These are phyloP conservation scores for Australoheros facetus DNA, from an alignment of 2,797 vertebrate genomes.

Conservation along the genomic window DNA sequence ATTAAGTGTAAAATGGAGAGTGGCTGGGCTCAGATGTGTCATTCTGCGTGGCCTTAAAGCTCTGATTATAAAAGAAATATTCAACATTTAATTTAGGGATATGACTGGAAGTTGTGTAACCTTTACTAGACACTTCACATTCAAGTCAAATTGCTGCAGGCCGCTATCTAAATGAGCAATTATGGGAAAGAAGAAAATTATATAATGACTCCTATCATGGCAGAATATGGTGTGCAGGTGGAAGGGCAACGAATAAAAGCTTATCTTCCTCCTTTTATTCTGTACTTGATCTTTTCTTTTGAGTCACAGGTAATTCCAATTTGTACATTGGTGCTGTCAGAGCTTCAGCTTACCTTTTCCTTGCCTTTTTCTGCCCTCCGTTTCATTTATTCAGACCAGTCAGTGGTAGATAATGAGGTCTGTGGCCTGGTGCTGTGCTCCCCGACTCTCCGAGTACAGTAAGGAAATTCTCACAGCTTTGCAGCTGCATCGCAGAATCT, in stretches of 20 bases:
- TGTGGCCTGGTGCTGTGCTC: background rate
- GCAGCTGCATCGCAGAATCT: background rate
- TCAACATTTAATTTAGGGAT: background rate
- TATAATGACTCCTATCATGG: slow-evolving; percentile 4
- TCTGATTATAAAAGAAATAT: slow-evolving; percentile 2
- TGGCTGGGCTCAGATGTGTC: slow-evolving; percentile 26
- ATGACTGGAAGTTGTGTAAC: background rate
- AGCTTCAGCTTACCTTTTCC: slow-evolving; percentile 74
- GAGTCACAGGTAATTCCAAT: slow-evolving; percentile 84
- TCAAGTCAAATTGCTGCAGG: slow-evolving; percentile 22
- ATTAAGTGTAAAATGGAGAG: slow-evolving; percentile 1
- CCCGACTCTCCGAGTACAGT: background rate
- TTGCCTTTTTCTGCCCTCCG: slow-evolving; percentile 9
- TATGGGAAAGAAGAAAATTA: slow-evolving; percentile 8
- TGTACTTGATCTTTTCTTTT: slow-evolving; percentile 53
- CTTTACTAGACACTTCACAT: slow-evolving; percentile 12
- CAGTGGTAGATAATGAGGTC: slow-evolving; percentile 48
- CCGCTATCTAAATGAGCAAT: slow-evolving; percentile 36
- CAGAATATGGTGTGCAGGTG: background rate
- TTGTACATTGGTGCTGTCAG: slow-evolving; percentile 57
- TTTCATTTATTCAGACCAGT: slow-evolving; percentile 38
- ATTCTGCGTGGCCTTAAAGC: slow-evolving; percentile 2
- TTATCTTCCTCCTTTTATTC: slow-evolving; percentile 12
- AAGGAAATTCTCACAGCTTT: slow-evolving; percentile 3
- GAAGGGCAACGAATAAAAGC: background rate